Base-by-base conservation (phyloP, 1,140 invertebrate genomes). In the Drosophila hydei region DNA sequence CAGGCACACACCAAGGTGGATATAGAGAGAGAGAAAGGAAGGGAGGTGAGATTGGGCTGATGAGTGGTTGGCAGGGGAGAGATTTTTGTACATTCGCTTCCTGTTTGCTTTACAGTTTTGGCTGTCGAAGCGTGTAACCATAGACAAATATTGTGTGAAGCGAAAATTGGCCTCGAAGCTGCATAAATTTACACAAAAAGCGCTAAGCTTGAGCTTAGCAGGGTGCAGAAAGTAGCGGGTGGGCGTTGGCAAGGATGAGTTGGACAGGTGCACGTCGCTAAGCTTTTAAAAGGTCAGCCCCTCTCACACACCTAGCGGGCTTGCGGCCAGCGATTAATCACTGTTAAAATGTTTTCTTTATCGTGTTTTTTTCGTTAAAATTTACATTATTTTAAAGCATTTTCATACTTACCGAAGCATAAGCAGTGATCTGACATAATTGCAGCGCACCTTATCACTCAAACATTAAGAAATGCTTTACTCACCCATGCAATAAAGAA, bases 91-190 rank as follows among this genome's bases (percentile, higher is more conserved):
- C 77, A 64, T 64, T 54, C 69, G 73, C 70, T 36, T 72, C 63
- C 67, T 89, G 81, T 89, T 89, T 89, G 65, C 76, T 89, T 89
- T 87, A 78, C 79, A 89, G 87, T 89, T 89, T 89, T 89, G 79
- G 77, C 87, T 89, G 85, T 89, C 79, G 85, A 89, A 89, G 80
- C 85, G 87, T 89, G 69, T 76, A 89, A 89, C 85, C 79, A 52
- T 77, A 84, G 84, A 85, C 79, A 89, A 89, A 89, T 84, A 89
- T 77, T 88, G 72, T 76, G 58, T 50, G 72, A 60, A 81, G 58
- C 63, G 63, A 79, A 77, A 89, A 77, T 77, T 84, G 68, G 78
- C 81, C 77, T 72, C 65, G 67, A 71, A 88, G 85, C 79, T 89
- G 84, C 76, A 89, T 89, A 89, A 89, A 89, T 89, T 89, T 89